Conservation (phyloP, 2,797 vertebrate genomes). For the Kryptopterus vitreolus region DNA sequence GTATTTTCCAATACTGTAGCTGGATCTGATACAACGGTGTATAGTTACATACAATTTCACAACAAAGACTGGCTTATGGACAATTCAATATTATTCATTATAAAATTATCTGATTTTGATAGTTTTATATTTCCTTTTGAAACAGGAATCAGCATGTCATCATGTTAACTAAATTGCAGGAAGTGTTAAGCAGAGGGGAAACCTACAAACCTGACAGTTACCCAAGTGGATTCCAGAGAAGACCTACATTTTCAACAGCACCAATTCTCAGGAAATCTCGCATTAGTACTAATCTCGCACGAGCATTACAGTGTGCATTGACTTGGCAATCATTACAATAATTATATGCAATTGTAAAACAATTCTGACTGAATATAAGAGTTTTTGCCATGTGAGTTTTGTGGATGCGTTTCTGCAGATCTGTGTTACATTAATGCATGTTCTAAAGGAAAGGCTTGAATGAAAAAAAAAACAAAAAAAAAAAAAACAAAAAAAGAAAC, state of each 20-base stretch:
- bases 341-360: background rate
- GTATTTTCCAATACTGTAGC: background rate
- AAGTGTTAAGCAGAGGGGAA: too few species aligned
- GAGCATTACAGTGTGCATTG: background rate
- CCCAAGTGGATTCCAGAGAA: too few species aligned
- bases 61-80: background rate
- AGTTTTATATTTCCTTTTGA: background rate
- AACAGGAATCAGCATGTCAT: background rate
- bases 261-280: background rate
- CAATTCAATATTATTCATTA: background rate
- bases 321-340: background rate
- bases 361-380: background rate
- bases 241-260: too few species aligned
- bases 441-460: background rate
- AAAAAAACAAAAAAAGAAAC: slow-evolving; percentile 50
- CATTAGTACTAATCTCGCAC: background rate
- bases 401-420: background rate
- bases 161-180: background rate
- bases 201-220: background rate
- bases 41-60: background rate
- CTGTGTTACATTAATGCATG: background rate
- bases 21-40: background rate
- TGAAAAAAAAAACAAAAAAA: background rate
- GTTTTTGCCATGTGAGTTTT: background rate
- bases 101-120: background rate